Percentiles rank a stretch among this genome's conserved stretches.
phyloP scores from a whole-genome alignment of 2,113 vertebrate genomes.

The Noctilio leporinus region DNA sequence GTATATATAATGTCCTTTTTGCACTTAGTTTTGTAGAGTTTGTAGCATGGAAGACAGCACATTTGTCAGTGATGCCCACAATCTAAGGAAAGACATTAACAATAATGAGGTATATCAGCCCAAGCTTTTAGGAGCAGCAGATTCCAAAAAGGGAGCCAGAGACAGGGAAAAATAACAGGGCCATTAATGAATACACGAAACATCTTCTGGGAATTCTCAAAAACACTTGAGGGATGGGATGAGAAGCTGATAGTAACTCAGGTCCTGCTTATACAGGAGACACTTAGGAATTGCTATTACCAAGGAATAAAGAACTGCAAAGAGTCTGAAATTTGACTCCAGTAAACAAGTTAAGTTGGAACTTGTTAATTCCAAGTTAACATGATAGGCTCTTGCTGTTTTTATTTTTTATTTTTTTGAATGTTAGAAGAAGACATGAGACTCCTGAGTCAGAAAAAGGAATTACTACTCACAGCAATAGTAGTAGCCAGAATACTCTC shows the following conservation, averaged over 20 bases:
- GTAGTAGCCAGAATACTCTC: neutral
- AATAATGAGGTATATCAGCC: neutral
- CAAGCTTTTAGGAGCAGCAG: neutral
- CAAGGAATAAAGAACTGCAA: neutral
- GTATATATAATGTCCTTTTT: neutral
- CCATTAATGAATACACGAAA: neutral
- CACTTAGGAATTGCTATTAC: neutral
- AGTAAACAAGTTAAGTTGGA: neutral
- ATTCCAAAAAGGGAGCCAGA: neutral
- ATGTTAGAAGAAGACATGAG: neutral
- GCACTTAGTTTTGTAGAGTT: neutral
- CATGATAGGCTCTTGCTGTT: neutral
- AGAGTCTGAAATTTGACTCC: neutral
- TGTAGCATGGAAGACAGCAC: neutral
- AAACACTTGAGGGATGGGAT: neutral
- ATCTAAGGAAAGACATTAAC: neutral
- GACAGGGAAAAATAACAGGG: neutral
- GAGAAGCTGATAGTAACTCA: neutral
- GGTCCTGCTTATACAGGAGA: neutral
- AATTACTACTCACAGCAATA: neutral
- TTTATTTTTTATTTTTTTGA: neutral
- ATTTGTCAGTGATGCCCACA: neutral
- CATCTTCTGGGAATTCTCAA: neutral
- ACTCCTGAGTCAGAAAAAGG: neutral
- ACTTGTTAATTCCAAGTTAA: neutral